These are phyloP conservation scores for Anhinga anhinga DNA, from an alignment of 2,113 vertebrate species.

Conservation along the genomic window DNA sequence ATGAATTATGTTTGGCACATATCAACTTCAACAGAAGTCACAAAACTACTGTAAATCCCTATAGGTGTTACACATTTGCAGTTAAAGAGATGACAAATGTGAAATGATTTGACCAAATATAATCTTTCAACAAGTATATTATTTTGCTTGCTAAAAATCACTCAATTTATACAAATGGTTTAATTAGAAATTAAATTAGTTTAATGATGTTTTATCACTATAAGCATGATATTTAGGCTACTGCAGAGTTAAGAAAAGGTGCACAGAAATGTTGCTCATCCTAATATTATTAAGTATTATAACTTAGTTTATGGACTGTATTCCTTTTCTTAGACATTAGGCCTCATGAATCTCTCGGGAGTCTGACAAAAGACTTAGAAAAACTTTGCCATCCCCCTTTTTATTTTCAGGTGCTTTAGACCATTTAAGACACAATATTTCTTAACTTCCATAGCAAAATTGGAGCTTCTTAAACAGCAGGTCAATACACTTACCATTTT, in stretches of 20 bases:
- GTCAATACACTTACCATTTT: background rate
- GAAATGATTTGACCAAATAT: background rate
- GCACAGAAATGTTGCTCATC: background rate
- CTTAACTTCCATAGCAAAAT: background rate
- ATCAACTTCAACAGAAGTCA: background rate
- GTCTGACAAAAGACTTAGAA: background rate
- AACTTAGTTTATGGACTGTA: background rate
- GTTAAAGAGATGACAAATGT: background rate
- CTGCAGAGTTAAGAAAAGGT: background rate
- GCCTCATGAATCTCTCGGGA: background rate
- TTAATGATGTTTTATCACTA: background rate
- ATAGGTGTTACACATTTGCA: background rate
- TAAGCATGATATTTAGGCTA: background rate
- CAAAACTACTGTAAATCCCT: background rate
- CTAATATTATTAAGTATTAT: background rate
- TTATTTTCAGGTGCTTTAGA: background rate
- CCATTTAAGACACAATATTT: background rate
- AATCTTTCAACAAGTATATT: background rate
- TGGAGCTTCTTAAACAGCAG: background rate
- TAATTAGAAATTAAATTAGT: background rate
- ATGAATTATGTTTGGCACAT: background rate
- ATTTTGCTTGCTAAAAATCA: background rate
- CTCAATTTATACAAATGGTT: background rate
- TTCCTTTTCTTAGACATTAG: background rate
- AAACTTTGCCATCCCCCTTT: background rate